Evolutionary conservation across 2,888 invertebrate genomes (phyloP).

Genomic region (Patella depressa): DNA sequence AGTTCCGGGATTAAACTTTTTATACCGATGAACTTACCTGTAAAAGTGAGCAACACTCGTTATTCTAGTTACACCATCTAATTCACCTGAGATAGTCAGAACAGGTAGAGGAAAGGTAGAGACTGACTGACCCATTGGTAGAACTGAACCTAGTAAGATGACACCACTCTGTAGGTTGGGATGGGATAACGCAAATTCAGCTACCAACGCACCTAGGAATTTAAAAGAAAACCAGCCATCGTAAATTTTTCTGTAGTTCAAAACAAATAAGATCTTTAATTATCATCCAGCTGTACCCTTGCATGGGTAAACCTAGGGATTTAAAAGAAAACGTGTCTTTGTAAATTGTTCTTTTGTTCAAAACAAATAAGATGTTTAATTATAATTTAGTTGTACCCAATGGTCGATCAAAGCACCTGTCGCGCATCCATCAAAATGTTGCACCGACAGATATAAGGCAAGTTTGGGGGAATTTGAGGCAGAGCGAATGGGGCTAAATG

Average conservation of each 20-base stretch:
- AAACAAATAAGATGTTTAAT: no score
- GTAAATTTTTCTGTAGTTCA: no score
- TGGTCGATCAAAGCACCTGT: no score
- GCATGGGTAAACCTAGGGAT: conserved; percentile 18
- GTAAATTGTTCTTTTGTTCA: no score
- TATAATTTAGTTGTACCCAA: no score
- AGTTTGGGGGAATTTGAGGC: no score
- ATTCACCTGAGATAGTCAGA: conserved; percentile 38
- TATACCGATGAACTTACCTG: conserved; percentile 19
- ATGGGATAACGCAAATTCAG: conserved; percentile 24
- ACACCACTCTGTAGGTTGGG: conserved; percentile 28
- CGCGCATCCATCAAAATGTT: no score
- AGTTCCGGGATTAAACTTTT: no score
- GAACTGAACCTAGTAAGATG: conserved; percentile 35
- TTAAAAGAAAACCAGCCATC: not conserved
- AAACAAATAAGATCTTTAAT: no score
- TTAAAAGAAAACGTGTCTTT: not conserved
- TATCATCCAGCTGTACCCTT: no score
- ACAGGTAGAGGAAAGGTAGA: conserved; percentile 34
- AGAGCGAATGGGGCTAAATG: no score
- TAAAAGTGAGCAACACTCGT: conserved; percentile 33
- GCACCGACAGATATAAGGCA: no score
- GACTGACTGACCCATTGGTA: conserved; percentile 23
- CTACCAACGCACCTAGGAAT: conserved; percentile 27
- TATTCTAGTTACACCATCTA: conserved; percentile 41